A percentile compares a stretch with the other conserved stretches of the same genome.
These are phyloP conservation scores for Volucella zonaria DNA, from an alignment of 2,888 invertebrate genomes.

Conservation along the genomic window DNA sequence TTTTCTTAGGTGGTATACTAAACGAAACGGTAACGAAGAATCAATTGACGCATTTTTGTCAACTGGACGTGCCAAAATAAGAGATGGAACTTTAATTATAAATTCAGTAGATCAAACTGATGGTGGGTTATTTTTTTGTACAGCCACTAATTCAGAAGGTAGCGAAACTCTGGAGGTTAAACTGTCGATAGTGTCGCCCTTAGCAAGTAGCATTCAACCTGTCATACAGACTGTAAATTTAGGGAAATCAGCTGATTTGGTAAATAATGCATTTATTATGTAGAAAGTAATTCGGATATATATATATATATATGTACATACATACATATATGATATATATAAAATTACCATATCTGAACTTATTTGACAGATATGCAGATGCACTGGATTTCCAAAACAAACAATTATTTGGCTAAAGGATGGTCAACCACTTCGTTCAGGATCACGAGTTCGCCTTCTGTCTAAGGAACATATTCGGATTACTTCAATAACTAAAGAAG, in stretches of 20 bases:
- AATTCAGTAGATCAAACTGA: slow-evolving; percentile 83
- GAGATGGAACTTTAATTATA: slow-evolving; percentile 84
- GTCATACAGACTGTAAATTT: slow-evolving; percentile 90
- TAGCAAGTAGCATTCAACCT: slow-evolving; percentile 90
- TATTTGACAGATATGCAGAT: slow-evolving; percentile 87
- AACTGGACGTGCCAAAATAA: slow-evolving; percentile 83
- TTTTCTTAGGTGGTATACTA: slow-evolving; percentile 83
- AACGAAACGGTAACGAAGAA: slow-evolving; percentile 83
- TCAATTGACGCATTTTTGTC: slow-evolving; percentile 82
- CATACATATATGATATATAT: no score
- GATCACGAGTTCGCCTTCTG: slow-evolving; percentile 84
- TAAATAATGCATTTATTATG: slow-evolving; percentile 78
- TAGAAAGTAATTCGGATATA: no score
- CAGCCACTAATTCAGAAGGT: slow-evolving; percentile 84
- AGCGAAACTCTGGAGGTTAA: slow-evolving; percentile 84
- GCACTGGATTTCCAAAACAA: slow-evolving; percentile 91
- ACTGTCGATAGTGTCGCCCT: slow-evolving; percentile 86
- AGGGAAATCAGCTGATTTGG: slow-evolving; percentile 91
- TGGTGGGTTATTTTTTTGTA: slow-evolving; percentile 84
- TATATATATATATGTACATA: no score
- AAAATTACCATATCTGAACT: no score
- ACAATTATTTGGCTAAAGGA: slow-evolving; percentile 91
- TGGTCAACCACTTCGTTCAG: slow-evolving; percentile 85
- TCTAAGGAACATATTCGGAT: slow-evolving; percentile 84
- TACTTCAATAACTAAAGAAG: slow-evolving; percentile 88